phyloP scores from a whole-genome alignment of 2,888 invertebrate species.

The Saturnia japonica region DNA sequence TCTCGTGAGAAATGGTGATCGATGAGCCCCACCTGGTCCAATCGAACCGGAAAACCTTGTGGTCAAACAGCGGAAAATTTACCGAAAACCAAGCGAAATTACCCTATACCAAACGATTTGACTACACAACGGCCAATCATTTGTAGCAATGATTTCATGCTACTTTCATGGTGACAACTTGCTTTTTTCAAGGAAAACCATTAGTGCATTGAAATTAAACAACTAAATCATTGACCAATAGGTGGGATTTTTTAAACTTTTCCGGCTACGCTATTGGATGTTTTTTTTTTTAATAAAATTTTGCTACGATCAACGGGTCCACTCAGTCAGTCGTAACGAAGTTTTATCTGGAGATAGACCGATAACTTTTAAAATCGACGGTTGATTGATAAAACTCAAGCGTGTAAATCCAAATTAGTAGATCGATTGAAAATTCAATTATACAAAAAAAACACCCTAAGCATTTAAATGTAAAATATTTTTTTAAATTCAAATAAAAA shows the following conservation, averaged over 20 bases:
- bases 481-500: too few relatives aligned
- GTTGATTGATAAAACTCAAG: background rate
- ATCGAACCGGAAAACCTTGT: conserved; percentile 72
- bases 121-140: conserved; percentile 59
- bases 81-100: conserved; percentile 74
- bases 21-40: conserved; percentile 67
- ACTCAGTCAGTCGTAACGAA: conserved; percentile 26
- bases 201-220: conserved; percentile 73
- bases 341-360: background rate
- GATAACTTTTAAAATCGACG: background rate
- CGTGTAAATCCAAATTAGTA: background rate
- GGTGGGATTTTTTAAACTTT: conserved; percentile 40
- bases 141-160: conserved; percentile 57
- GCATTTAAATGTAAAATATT: background rate
- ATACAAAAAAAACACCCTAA: background rate
- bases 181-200: conserved; percentile 55
- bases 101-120: conserved; percentile 60
- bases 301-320: conserved; percentile 30
- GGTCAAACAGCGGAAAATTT: conserved; percentile 78
- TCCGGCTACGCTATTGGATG: conserved; percentile 27
- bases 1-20: conserved; percentile 73
- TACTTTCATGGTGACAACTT: conserved; percentile 64
- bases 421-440: background rate
- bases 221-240: conserved; percentile 52
- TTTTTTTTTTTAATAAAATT: conserved; percentile 26